Conservation (phyloP, 1,140 invertebrate species). For the Meloidogyne exigua region DNA sequence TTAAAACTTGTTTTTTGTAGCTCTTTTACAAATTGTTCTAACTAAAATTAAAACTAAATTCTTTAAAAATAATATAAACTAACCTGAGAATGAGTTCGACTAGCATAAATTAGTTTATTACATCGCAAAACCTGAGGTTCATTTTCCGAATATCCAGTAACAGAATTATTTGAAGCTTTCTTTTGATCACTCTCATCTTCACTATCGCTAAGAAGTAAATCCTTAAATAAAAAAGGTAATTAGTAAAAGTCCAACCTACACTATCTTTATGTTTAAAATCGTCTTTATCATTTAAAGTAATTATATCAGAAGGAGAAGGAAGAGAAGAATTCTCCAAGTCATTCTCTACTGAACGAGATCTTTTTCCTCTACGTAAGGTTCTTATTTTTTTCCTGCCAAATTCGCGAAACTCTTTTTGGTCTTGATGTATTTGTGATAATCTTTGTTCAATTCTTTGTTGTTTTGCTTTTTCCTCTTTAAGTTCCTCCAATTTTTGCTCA, state of each 20-base stretch:
- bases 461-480: conserved; percentile 19
- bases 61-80: neutral
- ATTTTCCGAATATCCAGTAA: conserved; percentile 10
- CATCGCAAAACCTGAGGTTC: conserved; percentile 20
- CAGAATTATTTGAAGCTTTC: neutral
- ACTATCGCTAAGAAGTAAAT: conserved; percentile 30
- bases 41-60: conserved; percentile 13
- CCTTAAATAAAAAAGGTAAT: conserved; percentile 18
- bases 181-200: conserved; percentile 19
- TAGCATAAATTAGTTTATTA: conserved; percentile 37
- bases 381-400: neutral
- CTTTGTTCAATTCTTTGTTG: conserved; percentile 17
- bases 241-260: conserved; percentile 5
- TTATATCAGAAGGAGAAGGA: neutral
- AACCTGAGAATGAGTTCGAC: conserved; percentile 36
- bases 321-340: neutral
- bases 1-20: conserved; percentile 30
- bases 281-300: conserved; percentile 2
- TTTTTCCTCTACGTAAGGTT: neutral
- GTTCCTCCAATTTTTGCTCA: conserved; percentile 37
- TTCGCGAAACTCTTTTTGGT: neutral
- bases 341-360: neutral
- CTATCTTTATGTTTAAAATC: neutral
- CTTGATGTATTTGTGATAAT: neutral
- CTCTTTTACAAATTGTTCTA: conserved; percentile 36